These are phyloP conservation scores for Pungitius pungitius DNA, from an alignment of 2,113 vertebrate species.

Conservation along the genomic window DNA sequence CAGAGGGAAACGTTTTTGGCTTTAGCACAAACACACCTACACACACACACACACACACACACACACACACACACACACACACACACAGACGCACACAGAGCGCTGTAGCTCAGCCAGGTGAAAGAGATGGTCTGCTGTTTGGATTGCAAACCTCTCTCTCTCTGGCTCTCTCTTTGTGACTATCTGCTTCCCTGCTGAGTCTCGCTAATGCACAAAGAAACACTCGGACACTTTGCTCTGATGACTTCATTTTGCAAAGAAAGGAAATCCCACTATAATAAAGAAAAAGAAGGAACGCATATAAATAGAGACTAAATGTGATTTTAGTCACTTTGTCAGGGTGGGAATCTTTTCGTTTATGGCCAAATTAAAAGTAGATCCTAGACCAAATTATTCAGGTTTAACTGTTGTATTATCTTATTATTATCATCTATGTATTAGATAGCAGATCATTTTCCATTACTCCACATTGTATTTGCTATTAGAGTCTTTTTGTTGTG, in stretches of 20 bases:
- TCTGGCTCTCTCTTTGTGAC: conserved; percentile 4
- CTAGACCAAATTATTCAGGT: not conserved
- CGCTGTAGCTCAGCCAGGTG: conserved; percentile 74
- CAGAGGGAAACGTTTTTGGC: conserved; percentile 79
- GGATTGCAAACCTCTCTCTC: conserved; percentile 21
- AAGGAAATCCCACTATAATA: not conserved
- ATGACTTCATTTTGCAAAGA: not conserved
- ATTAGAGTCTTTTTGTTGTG: not conserved
- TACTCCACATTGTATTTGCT: not conserved
- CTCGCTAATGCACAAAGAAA: not conserved
- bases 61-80: conserved; percentile 8
- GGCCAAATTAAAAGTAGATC: not conserved
- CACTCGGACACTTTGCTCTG: not conserved
- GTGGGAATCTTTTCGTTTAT: not conserved
- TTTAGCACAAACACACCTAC: not conserved
- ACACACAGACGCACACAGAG: conserved; percentile 45
- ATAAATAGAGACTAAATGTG: not conserved
- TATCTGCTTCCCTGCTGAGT: not conserved
- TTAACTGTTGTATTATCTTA: not conserved
- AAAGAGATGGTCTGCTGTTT: conserved; percentile 60
- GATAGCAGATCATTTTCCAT: not conserved
- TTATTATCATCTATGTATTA: not conserved
- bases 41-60: conserved; percentile 13
- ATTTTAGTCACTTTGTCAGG: not conserved
- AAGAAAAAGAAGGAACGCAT: not conserved